A percentile compares a stretch with the other conserved stretches of the same genome.
Conservation (phyloP, 2,113 vertebrate species). For the Tragelaphus imberbis region DNA sequence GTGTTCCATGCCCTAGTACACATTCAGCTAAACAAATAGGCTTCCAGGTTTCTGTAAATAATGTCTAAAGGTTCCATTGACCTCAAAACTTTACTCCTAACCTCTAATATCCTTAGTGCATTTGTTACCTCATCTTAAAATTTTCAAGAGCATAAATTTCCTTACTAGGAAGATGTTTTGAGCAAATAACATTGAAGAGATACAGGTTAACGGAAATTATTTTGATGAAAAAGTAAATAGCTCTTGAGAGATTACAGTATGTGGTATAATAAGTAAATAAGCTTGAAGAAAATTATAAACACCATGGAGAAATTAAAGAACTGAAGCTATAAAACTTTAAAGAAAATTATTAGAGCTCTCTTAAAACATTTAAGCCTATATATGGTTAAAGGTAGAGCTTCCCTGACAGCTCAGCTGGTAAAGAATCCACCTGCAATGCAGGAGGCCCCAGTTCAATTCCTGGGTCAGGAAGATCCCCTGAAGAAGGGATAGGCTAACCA, state of each 20-base stretch:
- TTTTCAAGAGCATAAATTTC: neutral
- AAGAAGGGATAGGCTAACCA: neutral
- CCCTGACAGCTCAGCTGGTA: neutral
- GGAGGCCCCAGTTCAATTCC: neutral
- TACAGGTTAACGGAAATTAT: neutral
- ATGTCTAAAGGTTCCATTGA: neutral
- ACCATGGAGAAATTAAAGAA: neutral
- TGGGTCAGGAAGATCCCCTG: rapidly evolving
- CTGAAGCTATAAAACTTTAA: neutral
- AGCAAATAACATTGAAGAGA: constrained; percentile 4
- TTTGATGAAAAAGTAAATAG: constrained; percentile 30
- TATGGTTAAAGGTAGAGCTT: neutral
- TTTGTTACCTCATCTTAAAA: constrained; percentile 2
- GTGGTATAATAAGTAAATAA: neutral
- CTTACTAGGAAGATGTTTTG: neutral
- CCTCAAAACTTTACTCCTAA: neutral
- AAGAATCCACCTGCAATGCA: neutral
- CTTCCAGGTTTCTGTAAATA: constrained; percentile 2
- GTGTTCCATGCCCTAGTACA: neutral
- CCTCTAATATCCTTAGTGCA: neutral
- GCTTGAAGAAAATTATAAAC: constrained; percentile 17
- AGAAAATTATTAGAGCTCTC: neutral
- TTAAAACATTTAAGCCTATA: neutral
- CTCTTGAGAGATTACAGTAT: neutral
- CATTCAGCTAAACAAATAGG: neutral